phyloP scores from a whole-genome alignment of 2,113 vertebrate species.

The Heteronetta atricapilla region DNA sequence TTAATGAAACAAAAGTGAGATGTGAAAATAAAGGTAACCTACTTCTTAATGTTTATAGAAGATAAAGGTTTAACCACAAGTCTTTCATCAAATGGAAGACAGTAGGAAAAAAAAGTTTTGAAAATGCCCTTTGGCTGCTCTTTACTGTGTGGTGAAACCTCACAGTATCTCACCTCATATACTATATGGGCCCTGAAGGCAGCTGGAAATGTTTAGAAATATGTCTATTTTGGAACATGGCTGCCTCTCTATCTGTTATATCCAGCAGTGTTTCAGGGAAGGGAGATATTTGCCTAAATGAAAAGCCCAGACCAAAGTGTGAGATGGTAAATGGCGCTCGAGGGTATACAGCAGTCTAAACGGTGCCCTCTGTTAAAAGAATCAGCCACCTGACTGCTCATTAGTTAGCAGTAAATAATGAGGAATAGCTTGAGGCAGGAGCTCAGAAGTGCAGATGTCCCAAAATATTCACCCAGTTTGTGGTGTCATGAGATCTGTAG shows the following conservation, averaged over 20 bases:
- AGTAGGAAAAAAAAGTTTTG: slow-evolving; percentile 71
- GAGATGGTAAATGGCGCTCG: slow-evolving; percentile 53
- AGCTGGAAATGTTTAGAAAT: slow-evolving; percentile 79
- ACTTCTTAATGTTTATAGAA: slow-evolving; percentile 78
- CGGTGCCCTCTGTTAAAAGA: slow-evolving; percentile 54
- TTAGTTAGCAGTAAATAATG: slow-evolving; percentile 71
- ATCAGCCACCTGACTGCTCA: slow-evolving; percentile 53
- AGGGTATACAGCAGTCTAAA: slow-evolving; percentile 47
- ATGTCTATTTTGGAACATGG: slow-evolving; percentile 59
- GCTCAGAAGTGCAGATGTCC: slow-evolving; percentile 50
- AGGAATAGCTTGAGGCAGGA: slow-evolving; percentile 51
- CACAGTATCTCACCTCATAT: slow-evolving; percentile 78
- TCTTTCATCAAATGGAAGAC: slow-evolving; percentile 81
- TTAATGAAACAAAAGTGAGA: slow-evolving; percentile 78
- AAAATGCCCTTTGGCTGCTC: slow-evolving; percentile 78
- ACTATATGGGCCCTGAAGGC: slow-evolving; percentile 64
- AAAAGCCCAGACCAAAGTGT: slow-evolving; percentile 62
- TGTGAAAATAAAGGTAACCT: slow-evolving; percentile 78
- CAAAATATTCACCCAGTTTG: slow-evolving; percentile 52
- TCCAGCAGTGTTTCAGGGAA: slow-evolving; percentile 32
- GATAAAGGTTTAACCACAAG: slow-evolving; percentile 81
- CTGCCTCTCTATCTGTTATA: slow-evolving; percentile 57
- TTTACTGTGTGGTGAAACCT: slow-evolving; percentile 75
- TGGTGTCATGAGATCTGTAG: slow-evolving; percentile 51
- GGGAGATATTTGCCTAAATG: slow-evolving; percentile 63